phyloP scores from a whole-genome alignment of 1,140 invertebrate genomes.

The Bombus terrestris region DNA sequence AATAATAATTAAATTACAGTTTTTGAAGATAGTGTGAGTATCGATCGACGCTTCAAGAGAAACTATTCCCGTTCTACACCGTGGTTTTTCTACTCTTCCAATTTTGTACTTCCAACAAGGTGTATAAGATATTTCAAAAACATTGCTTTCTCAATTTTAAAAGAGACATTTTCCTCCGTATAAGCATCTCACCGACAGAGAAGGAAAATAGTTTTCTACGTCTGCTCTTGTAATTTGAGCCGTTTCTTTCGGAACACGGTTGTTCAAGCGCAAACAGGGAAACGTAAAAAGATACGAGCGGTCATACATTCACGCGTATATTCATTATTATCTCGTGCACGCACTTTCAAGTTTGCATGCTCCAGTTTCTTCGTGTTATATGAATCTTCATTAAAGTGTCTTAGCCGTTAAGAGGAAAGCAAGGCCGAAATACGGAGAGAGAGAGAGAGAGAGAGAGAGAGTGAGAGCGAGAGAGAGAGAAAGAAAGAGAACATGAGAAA shows the following conservation, averaged over 20 bases:
- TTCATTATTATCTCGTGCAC: conserved; percentile 14
- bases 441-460: neutral
- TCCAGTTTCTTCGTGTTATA: conserved; percentile 69
- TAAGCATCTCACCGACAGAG: neutral
- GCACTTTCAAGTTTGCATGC: conserved; percentile 66
- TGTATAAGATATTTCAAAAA: conserved; percentile 1
- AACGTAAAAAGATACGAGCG: conserved; percentile 22
- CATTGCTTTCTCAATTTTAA: neutral
- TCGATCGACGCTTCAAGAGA: neutral
- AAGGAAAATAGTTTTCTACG: neutral
- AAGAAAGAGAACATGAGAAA: too few relatives aligned
- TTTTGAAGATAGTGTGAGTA: too few relatives aligned
- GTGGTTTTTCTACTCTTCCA: conserved; percentile 71
- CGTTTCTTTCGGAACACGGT: neutral
- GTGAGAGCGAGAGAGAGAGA: neutral
- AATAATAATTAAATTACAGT: too few relatives aligned
- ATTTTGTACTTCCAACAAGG: conserved; percentile 66
- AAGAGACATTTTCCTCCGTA: neutral
- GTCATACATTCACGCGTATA: conserved; percentile 14
- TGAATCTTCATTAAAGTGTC: conserved; percentile 63
- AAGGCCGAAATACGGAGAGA: neutral
- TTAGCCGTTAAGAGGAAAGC: conserved; percentile 53
- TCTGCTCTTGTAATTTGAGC: neutral
- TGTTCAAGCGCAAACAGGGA: neutral
- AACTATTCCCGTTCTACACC: neutral